Conservation (phyloP, 2,888 invertebrate genomes). For the Tetragonisca angustula region DNA sequence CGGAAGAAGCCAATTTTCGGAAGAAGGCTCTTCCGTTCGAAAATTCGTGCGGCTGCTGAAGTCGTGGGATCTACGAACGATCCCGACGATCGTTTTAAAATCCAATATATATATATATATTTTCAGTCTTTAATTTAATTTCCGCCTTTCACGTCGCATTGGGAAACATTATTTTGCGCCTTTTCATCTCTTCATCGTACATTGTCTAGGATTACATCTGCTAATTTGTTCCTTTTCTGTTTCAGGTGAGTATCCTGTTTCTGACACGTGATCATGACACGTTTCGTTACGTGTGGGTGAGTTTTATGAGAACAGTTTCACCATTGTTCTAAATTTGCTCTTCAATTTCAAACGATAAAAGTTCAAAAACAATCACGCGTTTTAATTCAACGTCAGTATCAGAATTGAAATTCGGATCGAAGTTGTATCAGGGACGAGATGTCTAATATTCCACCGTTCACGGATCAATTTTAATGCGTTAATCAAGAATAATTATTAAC, state of each 20-base stretch:
- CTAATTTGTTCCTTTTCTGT: slow-evolving; percentile 57
- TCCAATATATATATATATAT: not conserved
- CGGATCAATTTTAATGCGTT: no score
- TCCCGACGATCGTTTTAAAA: not conserved
- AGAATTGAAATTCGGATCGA: not conserved
- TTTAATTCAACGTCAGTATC: no score
- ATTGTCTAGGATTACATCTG: not conserved
- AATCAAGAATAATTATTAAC: no score
- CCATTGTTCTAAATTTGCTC: no score
- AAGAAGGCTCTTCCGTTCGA: slow-evolving; percentile 12
- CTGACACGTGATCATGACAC: not conserved
- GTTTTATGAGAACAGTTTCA: slow-evolving; percentile 3
- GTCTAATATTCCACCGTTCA: no score
- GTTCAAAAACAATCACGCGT: no score
- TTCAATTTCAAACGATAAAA: no score
- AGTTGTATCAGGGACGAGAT: not conserved
- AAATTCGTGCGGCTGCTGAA: slow-evolving; percentile 31
- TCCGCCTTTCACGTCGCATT: not conserved
- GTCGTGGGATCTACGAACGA: not conserved
- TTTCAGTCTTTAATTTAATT: slow-evolving; percentile 39
- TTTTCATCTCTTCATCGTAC: slow-evolving; percentile 21
- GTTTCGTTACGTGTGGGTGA: slow-evolving; percentile 25
- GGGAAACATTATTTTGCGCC: not conserved
- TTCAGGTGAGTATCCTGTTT: slow-evolving; percentile 66
- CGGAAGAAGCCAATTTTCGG: slow-evolving; percentile 60